phyloP scores from a whole-genome alignment of 2,888 invertebrate species.

The Troides helena region DNA sequence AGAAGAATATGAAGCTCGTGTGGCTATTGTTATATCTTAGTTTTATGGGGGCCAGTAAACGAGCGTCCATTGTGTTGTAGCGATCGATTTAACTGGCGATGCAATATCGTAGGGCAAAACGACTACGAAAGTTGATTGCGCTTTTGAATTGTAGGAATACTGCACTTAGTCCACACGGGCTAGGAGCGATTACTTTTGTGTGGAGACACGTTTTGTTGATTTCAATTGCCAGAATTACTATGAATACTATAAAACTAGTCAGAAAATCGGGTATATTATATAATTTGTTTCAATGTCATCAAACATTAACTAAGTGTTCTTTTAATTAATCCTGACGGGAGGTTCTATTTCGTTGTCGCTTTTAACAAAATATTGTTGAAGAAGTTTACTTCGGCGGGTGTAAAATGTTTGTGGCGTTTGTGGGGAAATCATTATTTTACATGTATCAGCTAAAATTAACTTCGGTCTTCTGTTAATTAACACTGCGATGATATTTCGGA shows the following conservation, averaged over 20 bases:
- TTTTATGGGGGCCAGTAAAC: slow-evolving; percentile 65
- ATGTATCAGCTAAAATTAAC: too few species aligned
- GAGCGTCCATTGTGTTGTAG: slow-evolving; percentile 60
- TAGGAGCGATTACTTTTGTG: slow-evolving; percentile 38
- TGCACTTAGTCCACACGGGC: slow-evolving; percentile 40
- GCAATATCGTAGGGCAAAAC: slow-evolving; percentile 61
- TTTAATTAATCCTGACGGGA: neutral
- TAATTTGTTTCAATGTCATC: slow-evolving; percentile 2
- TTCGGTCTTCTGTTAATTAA: too few species aligned
- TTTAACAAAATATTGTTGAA: neutral
- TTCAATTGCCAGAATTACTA: slow-evolving; percentile 25
- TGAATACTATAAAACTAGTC: neutral
- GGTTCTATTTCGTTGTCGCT: neutral
- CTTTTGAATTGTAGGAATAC: slow-evolving; percentile 47
- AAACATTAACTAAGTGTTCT: neutral
- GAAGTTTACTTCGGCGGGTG: neutral
- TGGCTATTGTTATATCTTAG: slow-evolving; percentile 62
- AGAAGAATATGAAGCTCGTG: slow-evolving; percentile 44
- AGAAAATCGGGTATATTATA: neutral
- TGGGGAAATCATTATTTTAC: too few species aligned
- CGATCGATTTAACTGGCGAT: slow-evolving; percentile 61
- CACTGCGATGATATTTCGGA: too few species aligned
- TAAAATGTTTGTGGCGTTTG: too few species aligned
- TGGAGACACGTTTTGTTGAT: slow-evolving; percentile 35
- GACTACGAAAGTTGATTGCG: slow-evolving; percentile 57